Base-by-base conservation (phyloP, 2,113 vertebrate genomes). In the Sialia sialis region DNA sequence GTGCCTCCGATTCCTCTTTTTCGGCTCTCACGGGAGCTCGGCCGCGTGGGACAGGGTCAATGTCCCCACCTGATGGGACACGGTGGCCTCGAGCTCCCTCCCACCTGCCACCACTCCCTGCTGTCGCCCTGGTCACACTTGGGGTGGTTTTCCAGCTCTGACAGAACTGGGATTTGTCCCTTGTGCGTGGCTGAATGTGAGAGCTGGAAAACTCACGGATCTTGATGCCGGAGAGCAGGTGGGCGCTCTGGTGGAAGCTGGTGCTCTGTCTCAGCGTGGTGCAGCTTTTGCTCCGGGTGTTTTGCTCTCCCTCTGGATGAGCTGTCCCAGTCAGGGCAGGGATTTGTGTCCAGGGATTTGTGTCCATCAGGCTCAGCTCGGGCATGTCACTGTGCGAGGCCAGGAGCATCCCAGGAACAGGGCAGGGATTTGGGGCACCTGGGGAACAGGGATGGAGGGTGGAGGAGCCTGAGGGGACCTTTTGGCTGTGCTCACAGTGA, bases 151-250 rank as follows among this genome's bases (percentile, higher is more conserved):
- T 18, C 54, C 2, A 4, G 27, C 46, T 80, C 43, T 4, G 36
- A 51, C 58, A 39, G 54, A 67, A 7, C 2, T 0, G 29, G 68
- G 49, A 11, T 77, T 89, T 66, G 10, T 86, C 27, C 51, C 52
- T 43, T 9, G n/a, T 23, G 75, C 1, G 0, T 0, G 26, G 36
- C 16, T 23, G 54, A 25, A 51, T 19, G 25, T 0, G 0, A n/a
- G 43, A 76, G 18, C 64, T 16, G 22, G 73, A 34, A 21, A 63
- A 4, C 8, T 19, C 8, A 0, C 1, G 3, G 72, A 4, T 29
- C 0, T 4, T 2, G 76, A 12, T 18, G 84, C 2, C 0, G 3
- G 26, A 0, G 23, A 55, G 67, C 55, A 41, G 25, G 5, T 11
- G 30, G 25, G 16, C 10, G 10, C 39, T 69, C 14, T 3, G 8